Evolutionary conservation across 2,888 invertebrate species (phyloP), one percentile per base, ranked within the genome.

Genomic region (Thecophora atra): DNA sequence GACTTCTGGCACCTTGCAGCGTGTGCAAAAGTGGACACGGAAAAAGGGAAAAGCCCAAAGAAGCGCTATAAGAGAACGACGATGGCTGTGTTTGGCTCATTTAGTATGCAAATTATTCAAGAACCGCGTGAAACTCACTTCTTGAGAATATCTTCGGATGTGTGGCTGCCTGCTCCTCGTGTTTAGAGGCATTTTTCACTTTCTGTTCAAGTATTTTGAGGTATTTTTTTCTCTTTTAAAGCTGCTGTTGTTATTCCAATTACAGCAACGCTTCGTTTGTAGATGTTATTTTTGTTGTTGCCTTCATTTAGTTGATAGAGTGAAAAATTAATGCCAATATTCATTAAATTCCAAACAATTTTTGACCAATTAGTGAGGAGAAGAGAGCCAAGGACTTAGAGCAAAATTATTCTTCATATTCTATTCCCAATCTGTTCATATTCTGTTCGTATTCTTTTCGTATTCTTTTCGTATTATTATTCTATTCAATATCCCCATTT

Each of bases 91-190:
- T 67, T 67, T 26, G 37, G 67, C 67, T 67, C 67, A 67, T 67
- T 67, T 67, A 28, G 21, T 67, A 67, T 67, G 67, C 67, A 67
- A 67, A 67, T 67, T 30, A 54, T 54, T 67, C 30, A 54, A 54
- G 67, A 67, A 52, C 37, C 11, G 56, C 21, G 67, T 56, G n/a
- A 67, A 54, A 54, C 54, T 52, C 67, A 21, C 54, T 24, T 4
- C 19, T 30, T n/a, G 37, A n/a, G n/a, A n/a, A 54, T 52, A 67
- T 47, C 47, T 47, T n/a, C 13, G 17, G 11, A n/a, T 47, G 17
- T 15, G 15, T 47, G n/a, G 47, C 47, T 37, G 37, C 37, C 37
- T 37, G 37, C 7, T 11, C 7, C 11, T 2, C 2, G 24, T 19
- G 15, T 24, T 15, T 24, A 26, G 15, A 58, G 58, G 26, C 8